Evolutionary conservation across 2,113 vertebrate species (phyloP).

Genomic region (Oxyura jamaicensis): DNA sequence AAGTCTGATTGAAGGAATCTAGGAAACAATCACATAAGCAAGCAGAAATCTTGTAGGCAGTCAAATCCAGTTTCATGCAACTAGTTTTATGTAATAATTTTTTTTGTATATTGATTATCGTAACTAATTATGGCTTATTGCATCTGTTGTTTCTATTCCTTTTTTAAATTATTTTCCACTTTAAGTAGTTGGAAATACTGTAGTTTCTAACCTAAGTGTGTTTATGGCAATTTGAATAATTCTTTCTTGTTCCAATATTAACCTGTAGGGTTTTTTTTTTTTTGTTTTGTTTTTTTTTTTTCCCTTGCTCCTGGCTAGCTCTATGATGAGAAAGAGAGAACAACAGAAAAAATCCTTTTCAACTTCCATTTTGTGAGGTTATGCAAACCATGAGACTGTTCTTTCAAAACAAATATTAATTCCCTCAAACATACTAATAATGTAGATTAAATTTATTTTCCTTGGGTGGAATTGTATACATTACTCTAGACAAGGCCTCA

Average conservation of each 20-base stretch:
- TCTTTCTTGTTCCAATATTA: background rate
- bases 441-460: background rate
- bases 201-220: background rate
- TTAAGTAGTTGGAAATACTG: background rate
- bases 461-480: background rate
- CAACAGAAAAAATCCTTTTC: background rate
- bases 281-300: background rate
- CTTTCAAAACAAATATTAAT: background rate
- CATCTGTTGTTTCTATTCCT: background rate
- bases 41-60: rapidly evolving
- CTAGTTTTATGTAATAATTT: background rate
- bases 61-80: background rate
- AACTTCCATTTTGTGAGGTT: background rate
- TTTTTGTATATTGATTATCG: background rate
- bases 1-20: background rate
- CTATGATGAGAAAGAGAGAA: background rate
- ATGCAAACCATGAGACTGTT: background rate
- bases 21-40: background rate
- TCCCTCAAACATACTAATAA: background rate
- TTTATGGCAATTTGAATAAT: background rate
- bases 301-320: background rate
- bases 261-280: background rate
- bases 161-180: background rate
- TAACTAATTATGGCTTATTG: background rate
- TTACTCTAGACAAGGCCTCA: background rate